These are phyloP conservation scores for Spatulosminthurus flaviceps DNA, from an alignment of 2,888 invertebrate genomes.

Conservation along the genomic window DNA sequence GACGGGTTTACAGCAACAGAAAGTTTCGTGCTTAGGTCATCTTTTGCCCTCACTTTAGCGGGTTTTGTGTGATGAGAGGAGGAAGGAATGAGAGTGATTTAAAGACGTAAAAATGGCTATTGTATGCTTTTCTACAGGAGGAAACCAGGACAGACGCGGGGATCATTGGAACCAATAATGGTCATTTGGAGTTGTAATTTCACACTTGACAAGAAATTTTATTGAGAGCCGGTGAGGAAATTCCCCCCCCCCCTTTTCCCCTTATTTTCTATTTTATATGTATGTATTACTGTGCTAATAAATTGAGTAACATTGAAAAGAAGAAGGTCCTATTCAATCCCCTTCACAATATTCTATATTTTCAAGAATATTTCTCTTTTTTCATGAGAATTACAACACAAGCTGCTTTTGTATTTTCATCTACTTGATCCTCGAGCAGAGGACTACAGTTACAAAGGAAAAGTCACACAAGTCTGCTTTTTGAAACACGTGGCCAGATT, in stretches of 20 bases:
- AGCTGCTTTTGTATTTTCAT: not conserved
- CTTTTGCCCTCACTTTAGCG: not conserved
- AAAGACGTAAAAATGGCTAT: not conserved
- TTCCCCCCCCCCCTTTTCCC: not conserved
- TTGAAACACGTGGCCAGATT: not conserved
- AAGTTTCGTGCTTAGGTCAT: not conserved
- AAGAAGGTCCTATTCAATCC: not conserved
- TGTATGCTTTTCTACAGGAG: not conserved
- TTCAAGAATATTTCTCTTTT: not conserved
- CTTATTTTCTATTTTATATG: too few relatives aligned
- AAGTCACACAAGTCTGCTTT: too few relatives aligned
- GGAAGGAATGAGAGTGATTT: not conserved
- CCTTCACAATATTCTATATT: not conserved
- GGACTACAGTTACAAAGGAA: too few relatives aligned
- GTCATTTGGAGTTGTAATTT: conserved; percentile 14
- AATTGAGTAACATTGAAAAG: not conserved
- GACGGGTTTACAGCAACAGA: not conserved
- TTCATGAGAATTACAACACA: not conserved
- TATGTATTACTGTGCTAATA: not conserved
- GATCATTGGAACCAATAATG: not conserved
- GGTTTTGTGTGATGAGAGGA: not conserved
- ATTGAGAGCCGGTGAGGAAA: not conserved
- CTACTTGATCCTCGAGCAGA: too few relatives aligned
- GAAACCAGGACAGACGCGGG: not conserved
- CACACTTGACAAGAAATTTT: conserved; percentile 14